A percentile compares a stretch with the other conserved stretches of the same genome.
Evolutionary conservation across 2,113 vertebrate species (phyloP).

Genomic region (Tyrannus savana): DNA sequence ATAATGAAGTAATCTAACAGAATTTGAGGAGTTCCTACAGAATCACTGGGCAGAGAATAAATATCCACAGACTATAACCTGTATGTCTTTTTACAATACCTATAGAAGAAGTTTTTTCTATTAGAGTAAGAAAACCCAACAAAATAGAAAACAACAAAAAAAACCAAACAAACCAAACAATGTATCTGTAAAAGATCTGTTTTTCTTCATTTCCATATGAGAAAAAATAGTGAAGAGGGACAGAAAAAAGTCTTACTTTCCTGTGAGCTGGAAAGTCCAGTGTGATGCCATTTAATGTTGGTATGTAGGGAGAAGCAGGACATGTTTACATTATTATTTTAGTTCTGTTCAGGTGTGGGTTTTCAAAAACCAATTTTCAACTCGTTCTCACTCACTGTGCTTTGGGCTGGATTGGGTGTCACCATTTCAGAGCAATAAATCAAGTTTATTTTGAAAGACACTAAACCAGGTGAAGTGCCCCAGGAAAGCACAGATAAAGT

Average conservation of each 20-base stretch:
- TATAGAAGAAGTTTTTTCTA: not conserved
- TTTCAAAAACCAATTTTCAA: not conserved
- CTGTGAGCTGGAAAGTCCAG: not conserved
- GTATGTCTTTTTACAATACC: not conserved
- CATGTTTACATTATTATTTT: not conserved
- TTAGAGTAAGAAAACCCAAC: not conserved
- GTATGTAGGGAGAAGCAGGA: not conserved
- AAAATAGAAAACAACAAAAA: too few species aligned
- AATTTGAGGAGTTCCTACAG: not conserved
- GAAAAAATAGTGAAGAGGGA: not conserved
- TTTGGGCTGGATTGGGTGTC: not conserved
- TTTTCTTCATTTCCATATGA: not conserved
- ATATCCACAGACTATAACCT: not conserved
- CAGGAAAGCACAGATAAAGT: not conserved
- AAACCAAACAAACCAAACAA: not conserved
- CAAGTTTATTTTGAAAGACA: not conserved
- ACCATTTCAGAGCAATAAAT: accelerated
- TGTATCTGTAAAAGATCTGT: not conserved
- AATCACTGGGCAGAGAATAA: not conserved
- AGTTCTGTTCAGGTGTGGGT: not conserved
- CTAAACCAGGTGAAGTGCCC: not conserved
- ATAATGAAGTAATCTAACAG: not conserved
- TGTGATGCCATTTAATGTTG: not conserved
- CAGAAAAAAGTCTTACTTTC: not conserved
- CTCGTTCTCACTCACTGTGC: not conserved